Conservation (phyloP, 64 coral and sea anemone genomes). For the Actinia tenebrosa region DNA sequence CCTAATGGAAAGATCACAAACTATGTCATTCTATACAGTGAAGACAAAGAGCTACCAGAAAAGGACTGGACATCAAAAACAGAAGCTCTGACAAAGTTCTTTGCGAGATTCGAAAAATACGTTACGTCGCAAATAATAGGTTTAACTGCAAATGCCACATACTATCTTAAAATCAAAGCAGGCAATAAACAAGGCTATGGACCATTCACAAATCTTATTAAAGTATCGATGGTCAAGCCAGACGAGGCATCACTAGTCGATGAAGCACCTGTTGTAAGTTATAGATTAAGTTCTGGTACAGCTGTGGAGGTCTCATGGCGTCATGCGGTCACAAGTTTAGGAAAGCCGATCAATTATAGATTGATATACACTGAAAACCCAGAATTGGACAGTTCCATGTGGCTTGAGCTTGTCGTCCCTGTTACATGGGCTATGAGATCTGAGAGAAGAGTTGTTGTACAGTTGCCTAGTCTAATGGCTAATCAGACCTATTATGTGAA, state of each 20-base stretch:
- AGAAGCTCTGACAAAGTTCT: neutral
- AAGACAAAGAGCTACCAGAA: conserved; percentile 54
- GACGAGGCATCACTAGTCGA: conserved; percentile 7
- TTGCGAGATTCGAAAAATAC: conserved; percentile 18
- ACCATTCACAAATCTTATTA: conserved; percentile 36
- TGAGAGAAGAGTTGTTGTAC: neutral
- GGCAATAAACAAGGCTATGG: conserved; percentile 65
- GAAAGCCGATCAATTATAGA: conserved; percentile 7
- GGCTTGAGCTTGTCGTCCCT: neutral
- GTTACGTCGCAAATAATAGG: neutral
- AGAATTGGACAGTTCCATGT: neutral
- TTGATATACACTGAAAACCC: neutral
- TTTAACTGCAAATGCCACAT: conserved; percentile 40
- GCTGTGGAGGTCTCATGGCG: conserved; percentile 32
- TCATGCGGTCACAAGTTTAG: neutral
- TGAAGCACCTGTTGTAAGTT: conserved; percentile 8
- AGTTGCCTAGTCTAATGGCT: conserved; percentile 12
- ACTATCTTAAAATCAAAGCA: conserved; percentile 65
- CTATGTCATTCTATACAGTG: conserved; percentile 62
- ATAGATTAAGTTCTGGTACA: neutral
- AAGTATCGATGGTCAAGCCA: neutral
- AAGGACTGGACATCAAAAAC: conserved; percentile 27
- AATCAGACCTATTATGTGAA: conserved; percentile 62
- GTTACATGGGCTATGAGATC: neutral
- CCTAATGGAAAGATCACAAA: conserved; percentile 64